A percentile compares a stretch with the other conserved stretches of the same genome.
Evolutionary conservation across 2,797 vertebrate species (phyloP).

Genomic region (Poeciliopsis turneri): DNA sequence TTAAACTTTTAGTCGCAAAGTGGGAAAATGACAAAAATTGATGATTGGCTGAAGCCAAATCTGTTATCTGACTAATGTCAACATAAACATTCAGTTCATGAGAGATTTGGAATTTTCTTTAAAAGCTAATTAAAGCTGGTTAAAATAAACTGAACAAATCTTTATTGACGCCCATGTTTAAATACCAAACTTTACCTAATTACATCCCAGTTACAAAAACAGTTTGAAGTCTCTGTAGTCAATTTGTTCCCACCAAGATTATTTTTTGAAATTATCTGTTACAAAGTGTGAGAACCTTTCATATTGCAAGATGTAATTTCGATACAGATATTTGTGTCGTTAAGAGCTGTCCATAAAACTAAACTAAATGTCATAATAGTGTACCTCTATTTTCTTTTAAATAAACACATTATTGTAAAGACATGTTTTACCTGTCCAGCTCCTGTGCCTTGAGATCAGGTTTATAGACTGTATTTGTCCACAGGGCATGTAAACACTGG

Average conservation of each 20-base stretch:
- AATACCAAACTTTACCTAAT: background rate
- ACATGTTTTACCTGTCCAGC: slow-evolving; percentile 7
- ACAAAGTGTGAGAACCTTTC: background rate
- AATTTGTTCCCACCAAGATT: background rate
- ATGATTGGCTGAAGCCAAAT: background rate
- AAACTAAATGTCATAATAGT: background rate
- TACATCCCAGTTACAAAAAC: background rate
- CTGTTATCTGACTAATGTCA: background rate
- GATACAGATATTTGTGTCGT: background rate
- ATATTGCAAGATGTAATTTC: background rate
- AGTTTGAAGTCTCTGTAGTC: background rate
- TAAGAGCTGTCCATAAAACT: background rate
- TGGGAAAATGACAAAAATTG: background rate
- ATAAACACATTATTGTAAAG: slow-evolving; percentile 10
- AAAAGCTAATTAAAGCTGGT: background rate
- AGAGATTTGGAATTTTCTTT: background rate
- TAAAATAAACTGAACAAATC: too few relatives aligned
- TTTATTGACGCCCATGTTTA: background rate
- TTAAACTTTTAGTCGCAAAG: background rate
- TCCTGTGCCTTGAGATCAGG: slow-evolving; percentile 1
- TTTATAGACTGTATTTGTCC: slow-evolving; percentile 31
- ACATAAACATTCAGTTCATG: background rate
- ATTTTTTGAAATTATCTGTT: background rate
- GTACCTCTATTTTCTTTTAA: background rate
- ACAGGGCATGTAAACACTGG: slow-evolving; percentile 30